These are phyloP conservation scores for Octopus sinensis DNA, from an alignment of 1,140 invertebrate species.

Conservation along the genomic window DNA sequence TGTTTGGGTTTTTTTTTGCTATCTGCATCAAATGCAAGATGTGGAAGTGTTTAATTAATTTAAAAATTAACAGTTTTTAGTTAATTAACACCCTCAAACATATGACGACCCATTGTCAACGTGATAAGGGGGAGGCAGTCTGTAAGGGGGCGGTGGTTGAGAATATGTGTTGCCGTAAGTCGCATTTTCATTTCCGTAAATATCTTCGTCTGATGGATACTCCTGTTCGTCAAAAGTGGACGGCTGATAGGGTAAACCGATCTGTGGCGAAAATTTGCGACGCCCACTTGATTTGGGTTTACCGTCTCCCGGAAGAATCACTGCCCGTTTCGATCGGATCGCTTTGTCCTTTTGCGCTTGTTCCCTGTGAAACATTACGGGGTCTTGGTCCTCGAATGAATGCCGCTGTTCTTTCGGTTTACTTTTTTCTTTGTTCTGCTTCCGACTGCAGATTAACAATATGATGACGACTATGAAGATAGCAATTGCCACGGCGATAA, in stretches of 20 bases:
- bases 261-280: not conserved
- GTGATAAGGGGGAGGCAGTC: constrained; percentile 9
- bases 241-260: not conserved
- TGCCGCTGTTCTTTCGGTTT: constrained; percentile 29
- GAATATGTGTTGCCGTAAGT: not conserved
- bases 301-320: constrained; percentile 29
- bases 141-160: constrained; percentile 23
- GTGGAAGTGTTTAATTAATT: too few species aligned
- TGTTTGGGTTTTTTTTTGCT: too few species aligned
- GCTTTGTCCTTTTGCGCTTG: constrained; percentile 31
- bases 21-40: too few species aligned
- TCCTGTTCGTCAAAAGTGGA: constrained; percentile 24
- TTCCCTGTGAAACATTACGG: constrained; percentile 40
- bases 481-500: constrained; percentile 26
- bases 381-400: constrained; percentile 36
- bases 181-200: not conserved
- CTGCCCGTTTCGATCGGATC: constrained; percentile 28
- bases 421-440: constrained; percentile 14
- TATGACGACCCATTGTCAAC: not conserved
- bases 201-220: constrained; percentile 16
- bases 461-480: constrained; percentile 31
- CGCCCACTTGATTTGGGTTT: not conserved
- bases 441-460: constrained; percentile 26
- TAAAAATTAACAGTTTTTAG: too few species aligned
- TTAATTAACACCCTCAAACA: not conserved